A percentile compares a stretch with the other conserved stretches of the same genome.
Evolutionary conservation across 1,140 invertebrate species (phyloP).

Genomic region (Meloidogyne hapla): DNA sequence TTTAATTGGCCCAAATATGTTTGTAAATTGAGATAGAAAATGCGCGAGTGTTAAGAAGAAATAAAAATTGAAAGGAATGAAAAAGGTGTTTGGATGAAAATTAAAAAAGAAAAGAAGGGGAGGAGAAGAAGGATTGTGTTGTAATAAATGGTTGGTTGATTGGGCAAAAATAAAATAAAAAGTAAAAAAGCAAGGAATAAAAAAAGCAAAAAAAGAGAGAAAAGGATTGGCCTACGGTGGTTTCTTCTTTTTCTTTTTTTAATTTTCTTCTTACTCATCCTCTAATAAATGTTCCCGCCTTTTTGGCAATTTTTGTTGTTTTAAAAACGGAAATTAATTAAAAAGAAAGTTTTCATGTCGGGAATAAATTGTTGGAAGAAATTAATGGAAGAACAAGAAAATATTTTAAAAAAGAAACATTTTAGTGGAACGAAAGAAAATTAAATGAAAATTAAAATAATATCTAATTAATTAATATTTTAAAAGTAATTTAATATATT

Average conservation of each 20-base stretch:
- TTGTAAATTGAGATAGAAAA: neutral
- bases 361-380: conserved; percentile 3
- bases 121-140: neutral
- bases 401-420: neutral
- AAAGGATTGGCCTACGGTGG: neutral
- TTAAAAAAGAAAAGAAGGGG: neutral
- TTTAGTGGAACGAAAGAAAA: neutral
- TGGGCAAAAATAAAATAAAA: neutral
- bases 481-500: no score
- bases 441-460: neutral
- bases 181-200: neutral
- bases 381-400: neutral
- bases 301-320: neutral
- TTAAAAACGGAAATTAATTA: conserved; percentile 1
- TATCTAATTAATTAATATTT: no score
- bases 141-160: neutral
- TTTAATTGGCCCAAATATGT: no score
- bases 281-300: neutral
- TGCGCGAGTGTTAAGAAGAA: neutral
- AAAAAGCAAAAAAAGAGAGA: neutral
- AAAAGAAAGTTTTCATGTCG: neutral
- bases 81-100: neutral
- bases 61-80: neutral
- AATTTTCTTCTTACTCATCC: neutral
- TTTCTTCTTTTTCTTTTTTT: neutral